A percentile compares a stretch with the other conserved stretches of the same genome.
phyloP scores from a whole-genome alignment of 2,113 vertebrate species.

The Cyprinodon tularosa region DNA sequence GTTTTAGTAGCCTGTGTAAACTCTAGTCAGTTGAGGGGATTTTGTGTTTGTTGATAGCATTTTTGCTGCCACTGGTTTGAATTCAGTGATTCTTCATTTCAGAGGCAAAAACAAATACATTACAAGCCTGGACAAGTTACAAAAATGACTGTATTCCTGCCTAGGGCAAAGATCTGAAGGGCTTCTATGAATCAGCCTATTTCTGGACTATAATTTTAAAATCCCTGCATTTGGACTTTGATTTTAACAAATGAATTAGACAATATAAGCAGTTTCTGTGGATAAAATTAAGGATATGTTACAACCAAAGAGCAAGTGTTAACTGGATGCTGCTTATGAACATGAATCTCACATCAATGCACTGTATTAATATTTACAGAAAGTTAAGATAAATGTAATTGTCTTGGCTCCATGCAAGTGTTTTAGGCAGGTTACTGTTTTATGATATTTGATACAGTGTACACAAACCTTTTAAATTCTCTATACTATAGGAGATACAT shows the following conservation, averaged over 20 bases:
- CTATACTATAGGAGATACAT: too few species aligned
- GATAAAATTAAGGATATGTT: neutral
- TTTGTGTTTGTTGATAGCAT: slow-evolving; percentile 41
- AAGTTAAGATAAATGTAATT: slow-evolving; percentile 6
- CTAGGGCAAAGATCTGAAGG: neutral
- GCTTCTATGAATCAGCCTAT: neutral
- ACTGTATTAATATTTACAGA: neutral
- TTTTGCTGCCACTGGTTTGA: slow-evolving; percentile 29
- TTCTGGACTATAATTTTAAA: slow-evolving; percentile 13
- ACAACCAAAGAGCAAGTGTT: slow-evolving; percentile 4
- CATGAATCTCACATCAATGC: neutral
- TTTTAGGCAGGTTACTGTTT: neutral
- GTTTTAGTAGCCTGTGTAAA: slow-evolving; percentile 25
- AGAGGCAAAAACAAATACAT: neutral
- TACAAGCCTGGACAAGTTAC: slow-evolving; percentile 8
- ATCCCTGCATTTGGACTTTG: neutral
- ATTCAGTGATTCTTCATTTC: slow-evolving; percentile 18
- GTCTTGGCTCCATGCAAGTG: neutral
- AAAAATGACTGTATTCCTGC: slow-evolving; percentile 8
- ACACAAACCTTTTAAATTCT: too few species aligned
- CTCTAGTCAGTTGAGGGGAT: slow-evolving; percentile 40
- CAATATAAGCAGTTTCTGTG: slow-evolving; percentile 11
- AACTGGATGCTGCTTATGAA: neutral
- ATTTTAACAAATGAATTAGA: neutral
- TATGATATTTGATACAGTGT: too few species aligned